Conservation (phyloP, 2,888 invertebrate species). For the Leucophenga maculata region DNA sequence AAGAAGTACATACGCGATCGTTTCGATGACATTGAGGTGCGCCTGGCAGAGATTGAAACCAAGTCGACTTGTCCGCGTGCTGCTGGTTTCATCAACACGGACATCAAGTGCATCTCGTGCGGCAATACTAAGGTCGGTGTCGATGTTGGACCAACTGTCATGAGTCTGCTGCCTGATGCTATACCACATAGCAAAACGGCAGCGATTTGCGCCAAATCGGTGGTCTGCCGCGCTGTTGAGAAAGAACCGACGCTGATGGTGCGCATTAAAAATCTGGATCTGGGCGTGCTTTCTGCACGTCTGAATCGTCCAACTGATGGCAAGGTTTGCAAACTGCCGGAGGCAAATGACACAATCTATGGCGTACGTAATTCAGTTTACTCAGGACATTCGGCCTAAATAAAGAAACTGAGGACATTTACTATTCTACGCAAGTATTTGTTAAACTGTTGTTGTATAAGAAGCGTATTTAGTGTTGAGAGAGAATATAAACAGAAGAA, state of each 20-base stretch:
- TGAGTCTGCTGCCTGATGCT: constrained; percentile 46
- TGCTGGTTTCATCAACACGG: constrained; percentile 59
- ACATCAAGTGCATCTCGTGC: constrained; percentile 63
- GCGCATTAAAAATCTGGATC: constrained; percentile 56
- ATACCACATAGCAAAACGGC: neutral
- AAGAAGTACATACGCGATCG: constrained; percentile 64
- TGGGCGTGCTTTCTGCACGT: constrained; percentile 44
- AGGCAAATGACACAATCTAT: constrained; percentile 55
- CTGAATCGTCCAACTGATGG: constrained; percentile 41
- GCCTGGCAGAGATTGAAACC: constrained; percentile 46
- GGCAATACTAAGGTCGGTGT: constrained; percentile 57
- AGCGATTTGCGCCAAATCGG: constrained; percentile 45
- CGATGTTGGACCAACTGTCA: constrained; percentile 45
- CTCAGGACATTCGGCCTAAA: neutral
- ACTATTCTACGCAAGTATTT: neutral
- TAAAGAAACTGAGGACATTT: too few species aligned
- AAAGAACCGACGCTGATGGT: constrained; percentile 52
- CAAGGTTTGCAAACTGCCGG: constrained; percentile 54
- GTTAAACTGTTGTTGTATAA: too few species aligned
- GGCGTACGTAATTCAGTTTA: constrained; percentile 49
- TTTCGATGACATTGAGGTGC: constrained; percentile 50
- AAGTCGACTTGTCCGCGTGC: constrained; percentile 61
- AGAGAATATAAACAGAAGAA: too few species aligned
- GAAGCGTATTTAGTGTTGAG: too few species aligned
- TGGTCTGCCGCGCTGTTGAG: constrained; percentile 48